These are phyloP conservation scores for Stigmatopora nigra DNA, from an alignment of 2,113 vertebrate species.

Conservation along the genomic window DNA sequence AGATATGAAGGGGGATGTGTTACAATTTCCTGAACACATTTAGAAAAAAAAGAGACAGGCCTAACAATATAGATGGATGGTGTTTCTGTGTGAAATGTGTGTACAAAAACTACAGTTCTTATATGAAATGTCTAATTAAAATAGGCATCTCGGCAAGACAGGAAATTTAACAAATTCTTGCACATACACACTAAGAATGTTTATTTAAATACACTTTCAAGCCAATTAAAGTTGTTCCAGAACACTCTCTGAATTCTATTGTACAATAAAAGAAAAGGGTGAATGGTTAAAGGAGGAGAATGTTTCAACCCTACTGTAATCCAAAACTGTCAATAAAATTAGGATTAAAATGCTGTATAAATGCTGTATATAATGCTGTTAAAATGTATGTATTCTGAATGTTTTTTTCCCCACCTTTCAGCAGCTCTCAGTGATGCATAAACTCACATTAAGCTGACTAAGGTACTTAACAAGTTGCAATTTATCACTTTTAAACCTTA, in stretches of 20 bases:
- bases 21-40: slow-evolving; percentile 28
- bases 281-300: not conserved
- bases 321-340: not conserved
- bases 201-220: not conserved
- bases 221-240: slow-evolving; percentile 8
- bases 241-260: not conserved
- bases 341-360: no score
- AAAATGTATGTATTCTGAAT: not conserved
- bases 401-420: not conserved
- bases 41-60: slow-evolving; percentile 12
- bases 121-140: slow-evolving; percentile 1
- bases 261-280: not conserved
- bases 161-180: not conserved
- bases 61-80: slow-evolving; percentile 1
- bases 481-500: not conserved
- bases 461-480: not conserved
- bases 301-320: not conserved
- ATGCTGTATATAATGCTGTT: no score
- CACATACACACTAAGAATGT: not conserved
- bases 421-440: not conserved
- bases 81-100: not conserved
- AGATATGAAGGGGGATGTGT: slow-evolving; percentile 9
- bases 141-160: not conserved
- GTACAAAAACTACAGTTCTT: not conserved
- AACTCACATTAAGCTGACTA: not conserved